Evolutionary conservation across 2,113 vertebrate species (phyloP).

Genomic region (Riparia riparia): DNA sequence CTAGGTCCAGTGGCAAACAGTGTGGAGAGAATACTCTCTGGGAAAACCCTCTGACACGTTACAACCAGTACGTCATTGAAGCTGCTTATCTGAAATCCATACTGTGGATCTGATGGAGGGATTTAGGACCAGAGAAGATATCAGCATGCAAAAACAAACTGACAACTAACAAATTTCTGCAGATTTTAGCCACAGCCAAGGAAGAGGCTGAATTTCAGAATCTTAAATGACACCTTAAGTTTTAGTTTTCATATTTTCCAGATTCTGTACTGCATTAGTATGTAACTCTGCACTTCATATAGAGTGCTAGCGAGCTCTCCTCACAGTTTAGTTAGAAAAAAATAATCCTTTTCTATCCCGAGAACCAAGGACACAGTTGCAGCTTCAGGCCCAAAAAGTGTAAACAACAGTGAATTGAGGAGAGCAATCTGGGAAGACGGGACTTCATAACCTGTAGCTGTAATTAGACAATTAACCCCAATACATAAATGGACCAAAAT

Average conservation of each 20-base stretch:
- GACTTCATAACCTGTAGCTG: background rate
- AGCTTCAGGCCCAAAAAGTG: background rate
- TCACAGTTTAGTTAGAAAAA: background rate
- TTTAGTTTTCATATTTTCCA: background rate
- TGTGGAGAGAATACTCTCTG: background rate
- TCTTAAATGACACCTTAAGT: background rate
- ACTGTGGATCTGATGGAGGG: background rate
- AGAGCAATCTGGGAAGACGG: background rate
- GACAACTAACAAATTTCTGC: background rate
- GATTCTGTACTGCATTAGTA: background rate
- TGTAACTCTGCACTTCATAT: background rate
- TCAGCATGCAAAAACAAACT: background rate
- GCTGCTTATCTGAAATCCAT: conserved; percentile 15
- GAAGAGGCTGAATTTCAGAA: background rate
- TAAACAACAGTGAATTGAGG: background rate
- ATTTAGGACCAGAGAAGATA: background rate
- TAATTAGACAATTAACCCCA: background rate
- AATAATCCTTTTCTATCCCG: background rate
- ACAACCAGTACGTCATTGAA: background rate
- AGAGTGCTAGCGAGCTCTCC: background rate
- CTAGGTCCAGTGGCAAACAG: background rate
- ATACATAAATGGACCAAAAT: background rate
- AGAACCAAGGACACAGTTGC: background rate
- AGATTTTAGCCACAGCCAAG: background rate
- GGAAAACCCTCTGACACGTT: background rate